Conservation (phyloP, 2,113 vertebrate genomes). For the Penelope pileata region DNA sequence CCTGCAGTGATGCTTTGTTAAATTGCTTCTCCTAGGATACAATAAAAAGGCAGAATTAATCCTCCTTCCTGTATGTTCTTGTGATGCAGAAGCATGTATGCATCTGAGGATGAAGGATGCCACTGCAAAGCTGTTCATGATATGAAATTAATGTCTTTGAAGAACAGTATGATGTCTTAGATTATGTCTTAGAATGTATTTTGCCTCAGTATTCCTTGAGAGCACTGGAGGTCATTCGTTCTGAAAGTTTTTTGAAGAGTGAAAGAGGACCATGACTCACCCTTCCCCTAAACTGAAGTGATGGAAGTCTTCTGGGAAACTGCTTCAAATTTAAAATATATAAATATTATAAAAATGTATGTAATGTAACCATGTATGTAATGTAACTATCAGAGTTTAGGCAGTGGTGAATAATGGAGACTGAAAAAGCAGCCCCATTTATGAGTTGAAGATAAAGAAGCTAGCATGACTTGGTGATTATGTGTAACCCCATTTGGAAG, state of each 20-base stretch:
- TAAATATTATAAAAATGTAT: neutral
- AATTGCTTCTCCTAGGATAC: neutral
- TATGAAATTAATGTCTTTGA: neutral
- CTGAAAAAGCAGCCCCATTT: neutral
- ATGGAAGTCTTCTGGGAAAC: neutral
- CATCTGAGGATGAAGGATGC: neutral
- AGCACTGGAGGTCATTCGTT: neutral
- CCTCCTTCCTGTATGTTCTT: neutral
- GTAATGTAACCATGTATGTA: neutral
- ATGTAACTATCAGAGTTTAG: neutral
- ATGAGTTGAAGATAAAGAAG: neutral
- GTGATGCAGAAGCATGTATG: neutral
- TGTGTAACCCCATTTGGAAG: neutral
- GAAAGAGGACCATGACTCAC: neutral
- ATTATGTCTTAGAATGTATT: too few species aligned
- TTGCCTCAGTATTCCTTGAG: neutral
- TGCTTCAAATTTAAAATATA: neutral
- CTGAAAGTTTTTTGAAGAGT: neutral
- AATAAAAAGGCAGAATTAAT: neutral
- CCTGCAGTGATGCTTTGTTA: neutral
- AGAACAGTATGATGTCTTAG: neutral
- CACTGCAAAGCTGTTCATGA: neutral
- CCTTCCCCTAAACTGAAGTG: neutral
- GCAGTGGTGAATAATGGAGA: neutral
- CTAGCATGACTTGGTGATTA: neutral